A percentile compares a stretch with the other conserved stretches of the same genome.
Evolutionary conservation across 2,113 vertebrate species (phyloP).

Genomic region (Benitochromis conjunctus): DNA sequence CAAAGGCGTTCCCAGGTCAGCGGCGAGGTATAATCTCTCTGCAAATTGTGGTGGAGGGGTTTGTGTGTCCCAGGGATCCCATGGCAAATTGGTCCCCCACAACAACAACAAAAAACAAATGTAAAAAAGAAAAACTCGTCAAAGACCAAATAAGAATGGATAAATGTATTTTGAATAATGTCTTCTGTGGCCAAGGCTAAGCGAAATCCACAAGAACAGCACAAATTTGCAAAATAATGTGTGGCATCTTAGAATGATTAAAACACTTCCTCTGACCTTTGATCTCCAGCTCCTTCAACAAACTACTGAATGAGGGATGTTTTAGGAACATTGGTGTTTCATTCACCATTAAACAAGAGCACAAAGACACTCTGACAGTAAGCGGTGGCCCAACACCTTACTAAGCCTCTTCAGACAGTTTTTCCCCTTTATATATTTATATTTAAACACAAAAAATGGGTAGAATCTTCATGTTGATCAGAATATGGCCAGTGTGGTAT

Average conservation of each 20-base stretch:
- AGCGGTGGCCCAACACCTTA: neutral
- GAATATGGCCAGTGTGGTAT: neutral
- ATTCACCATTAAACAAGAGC: neutral
- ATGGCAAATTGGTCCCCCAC: fast-evolving
- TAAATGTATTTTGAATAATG: neutral
- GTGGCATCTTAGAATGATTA: neutral
- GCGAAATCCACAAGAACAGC: neutral
- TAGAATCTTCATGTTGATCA: neutral
- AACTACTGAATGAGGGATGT: neutral
- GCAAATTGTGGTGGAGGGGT: no score
- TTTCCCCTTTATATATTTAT: neutral
- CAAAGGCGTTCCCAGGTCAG: no score
- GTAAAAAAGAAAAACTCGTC: neutral
- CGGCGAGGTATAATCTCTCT: no score
- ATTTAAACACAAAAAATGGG: neutral
- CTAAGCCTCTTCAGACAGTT: neutral
- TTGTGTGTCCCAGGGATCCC: no score
- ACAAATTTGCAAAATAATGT: neutral
- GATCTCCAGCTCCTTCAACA: neutral
- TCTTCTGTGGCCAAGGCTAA: neutral
- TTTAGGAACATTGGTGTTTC: neutral
- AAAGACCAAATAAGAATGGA: neutral
- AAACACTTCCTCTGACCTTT: neutral
- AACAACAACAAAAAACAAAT: neutral
- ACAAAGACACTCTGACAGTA: neutral